phyloP scores from a whole-genome alignment of 2,888 invertebrate genomes.

The Tachina grossa region DNA sequence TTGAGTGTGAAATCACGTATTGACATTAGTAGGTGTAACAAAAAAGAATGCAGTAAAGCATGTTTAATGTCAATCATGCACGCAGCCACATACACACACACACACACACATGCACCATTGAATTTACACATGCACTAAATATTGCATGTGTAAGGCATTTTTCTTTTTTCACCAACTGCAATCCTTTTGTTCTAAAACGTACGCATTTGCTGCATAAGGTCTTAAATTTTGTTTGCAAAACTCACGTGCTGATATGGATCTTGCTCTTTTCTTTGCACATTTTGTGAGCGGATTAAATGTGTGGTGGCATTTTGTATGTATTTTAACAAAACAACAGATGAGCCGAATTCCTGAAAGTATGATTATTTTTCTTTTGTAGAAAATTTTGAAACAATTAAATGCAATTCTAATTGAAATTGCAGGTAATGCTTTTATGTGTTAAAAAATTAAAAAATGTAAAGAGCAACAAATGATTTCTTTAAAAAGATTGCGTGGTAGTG shows the following conservation, averaged over 20 bases:
- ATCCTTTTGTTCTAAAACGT: conserved; percentile 54
- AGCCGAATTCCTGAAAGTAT: conserved; percentile 28
- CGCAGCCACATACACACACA: conserved; percentile 11
- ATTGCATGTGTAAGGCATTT: conserved; percentile 38
- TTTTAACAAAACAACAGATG: background rate
- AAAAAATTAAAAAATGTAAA: background rate
- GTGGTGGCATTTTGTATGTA: conserved; percentile 39
- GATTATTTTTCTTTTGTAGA: background rate
- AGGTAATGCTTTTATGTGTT: conserved; percentile 1
- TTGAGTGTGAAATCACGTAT: conserved; percentile 73
- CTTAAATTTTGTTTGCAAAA: conserved; percentile 31
- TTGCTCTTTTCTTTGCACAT: conserved; percentile 24
- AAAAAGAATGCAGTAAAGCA: conserved; percentile 34
- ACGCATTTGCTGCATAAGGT: conserved; percentile 32
- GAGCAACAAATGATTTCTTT: background rate
- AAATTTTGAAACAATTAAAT: conserved; percentile 40
- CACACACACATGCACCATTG: background rate
- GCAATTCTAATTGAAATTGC: conserved; percentile 30
- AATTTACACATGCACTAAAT: background rate
- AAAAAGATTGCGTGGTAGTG: background rate
- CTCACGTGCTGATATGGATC: conserved; percentile 68
- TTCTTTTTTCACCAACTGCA: background rate
- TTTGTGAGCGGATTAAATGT: conserved; percentile 44
- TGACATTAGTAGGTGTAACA: conserved; percentile 55
- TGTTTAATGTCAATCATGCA: conserved; percentile 24